Evolutionary conservation across 2,113 vertebrate genomes (phyloP), one percentile per base, ranked within the genome.

Genomic region (Trachemys scripta): DNA sequence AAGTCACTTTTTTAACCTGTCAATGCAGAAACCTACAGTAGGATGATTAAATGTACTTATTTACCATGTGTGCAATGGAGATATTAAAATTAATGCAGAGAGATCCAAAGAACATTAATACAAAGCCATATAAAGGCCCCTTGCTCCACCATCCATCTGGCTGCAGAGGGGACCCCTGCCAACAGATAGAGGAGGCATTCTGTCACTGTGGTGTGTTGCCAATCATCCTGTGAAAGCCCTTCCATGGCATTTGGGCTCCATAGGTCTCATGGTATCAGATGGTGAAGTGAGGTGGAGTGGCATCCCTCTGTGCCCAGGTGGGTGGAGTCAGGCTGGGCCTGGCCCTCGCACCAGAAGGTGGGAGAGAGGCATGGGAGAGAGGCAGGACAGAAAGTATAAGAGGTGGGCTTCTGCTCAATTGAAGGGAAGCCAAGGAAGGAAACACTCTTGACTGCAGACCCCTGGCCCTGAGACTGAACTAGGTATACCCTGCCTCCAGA

Each of bases 201-300:
- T 80, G 8, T 17, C 14, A 49, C 86, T 90, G 45, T 35, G 82
- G 10, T 24, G n/a, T 86, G 38, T 95, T 94, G 85, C 90, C 85
- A 90, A 49, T 87, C 65, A 88, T 2, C 25, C 8, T 85, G 24
- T 56, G n/a, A 94, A 95, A 88, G 91, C 69, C 53, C 90, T 95
- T 88, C 81, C 29, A 47, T 79, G 49, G 29, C 42, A 25, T 80
- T 93, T 90, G 72, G 93, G 80, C 29, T 90, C 83, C 84, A 72
- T 42, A 88, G 42, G 76, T 88, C 76, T 62, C 12, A 62, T 29
- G 27, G 13, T 65, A 31, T 65, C 31, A n/a, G 29, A n/a, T 24
- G 24, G 22, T 56, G 54, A 25, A 56, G 54, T 56, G 24, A 56
- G 54, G 24, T 25, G 24, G 54, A 25, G 24, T 56, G 54, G 54